Percentiles rank a stretch among this genome's conserved stretches.
These are phyloP conservation scores for Odobenus rosmarus DNA, from an alignment of 2,113 vertebrate species.

Conservation along the genomic window DNA sequence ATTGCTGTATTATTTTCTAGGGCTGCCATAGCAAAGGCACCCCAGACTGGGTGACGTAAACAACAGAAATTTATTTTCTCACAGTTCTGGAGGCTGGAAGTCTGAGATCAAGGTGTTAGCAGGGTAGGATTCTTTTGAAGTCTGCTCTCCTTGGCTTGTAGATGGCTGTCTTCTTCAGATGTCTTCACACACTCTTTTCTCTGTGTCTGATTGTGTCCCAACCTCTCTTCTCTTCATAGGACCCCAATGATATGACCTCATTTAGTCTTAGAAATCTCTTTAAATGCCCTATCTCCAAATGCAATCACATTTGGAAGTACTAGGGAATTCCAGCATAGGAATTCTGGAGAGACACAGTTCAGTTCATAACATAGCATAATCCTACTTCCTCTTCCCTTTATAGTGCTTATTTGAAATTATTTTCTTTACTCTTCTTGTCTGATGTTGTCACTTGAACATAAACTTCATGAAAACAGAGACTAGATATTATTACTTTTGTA, in stretches of 20 bases:
- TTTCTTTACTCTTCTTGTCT: background rate
- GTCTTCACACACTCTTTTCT: background rate
- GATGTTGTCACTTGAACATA: background rate
- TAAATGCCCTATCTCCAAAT: background rate
- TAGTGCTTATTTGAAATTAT: constrained; percentile 3
- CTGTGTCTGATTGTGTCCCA: background rate
- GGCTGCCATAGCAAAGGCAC: background rate
- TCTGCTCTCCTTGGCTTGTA: background rate
- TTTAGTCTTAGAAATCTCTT: background rate
- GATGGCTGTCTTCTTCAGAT: background rate
- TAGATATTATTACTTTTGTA: background rate
- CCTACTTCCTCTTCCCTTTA: background rate
- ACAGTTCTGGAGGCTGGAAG: background rate
- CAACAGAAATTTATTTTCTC: background rate
- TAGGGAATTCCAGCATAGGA: background rate
- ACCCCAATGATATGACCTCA: background rate
- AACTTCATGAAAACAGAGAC: background rate
- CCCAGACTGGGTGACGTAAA: background rate
- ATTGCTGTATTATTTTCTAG: background rate
- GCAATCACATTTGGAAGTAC: background rate
- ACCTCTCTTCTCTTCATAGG: background rate
- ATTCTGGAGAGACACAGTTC: background rate
- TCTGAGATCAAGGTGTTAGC: background rate
- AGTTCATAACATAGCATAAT: background rate
- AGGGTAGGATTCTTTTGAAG: background rate